These are phyloP conservation scores for Latrodectus hesperus DNA, from an alignment of 2,888 invertebrate genomes.

Conservation along the genomic window DNA sequence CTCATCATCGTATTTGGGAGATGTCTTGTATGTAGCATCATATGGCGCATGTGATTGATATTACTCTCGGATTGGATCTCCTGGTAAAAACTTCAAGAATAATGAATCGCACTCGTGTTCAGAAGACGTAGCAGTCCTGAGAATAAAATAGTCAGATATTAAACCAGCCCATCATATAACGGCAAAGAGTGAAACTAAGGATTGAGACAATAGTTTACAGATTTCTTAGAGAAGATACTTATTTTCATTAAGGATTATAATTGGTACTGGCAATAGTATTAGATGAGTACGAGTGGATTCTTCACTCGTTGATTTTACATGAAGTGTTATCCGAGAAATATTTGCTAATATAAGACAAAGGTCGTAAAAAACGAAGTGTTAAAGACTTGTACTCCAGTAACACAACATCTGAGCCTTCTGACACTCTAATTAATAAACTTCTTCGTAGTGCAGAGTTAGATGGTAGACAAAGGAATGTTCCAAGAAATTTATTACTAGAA, in stretches of 20 bases:
- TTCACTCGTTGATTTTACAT: neutral
- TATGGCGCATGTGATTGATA: neutral
- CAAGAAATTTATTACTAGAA: neutral
- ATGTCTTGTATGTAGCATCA: neutral
- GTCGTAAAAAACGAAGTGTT: neutral
- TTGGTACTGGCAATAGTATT: neutral
- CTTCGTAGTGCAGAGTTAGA: neutral
- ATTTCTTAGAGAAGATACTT: neutral
- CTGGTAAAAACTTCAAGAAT: neutral
- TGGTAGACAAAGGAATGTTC: neutral
- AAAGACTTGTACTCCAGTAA: neutral
- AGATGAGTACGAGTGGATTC: neutral
- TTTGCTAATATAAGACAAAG: neutral
- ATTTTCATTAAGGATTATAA: neutral
- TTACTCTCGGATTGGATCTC: constrained; percentile 6
- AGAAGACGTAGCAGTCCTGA: constrained; percentile 5
- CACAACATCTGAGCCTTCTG: neutral
- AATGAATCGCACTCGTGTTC: neutral
- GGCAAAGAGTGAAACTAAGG: neutral
- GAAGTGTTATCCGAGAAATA: neutral
- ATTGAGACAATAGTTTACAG: neutral
- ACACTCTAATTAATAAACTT: neutral
- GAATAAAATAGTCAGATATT: neutral
- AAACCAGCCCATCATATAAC: neutral
- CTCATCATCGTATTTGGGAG: neutral